Base-by-base conservation (phyloP, 2,888 invertebrate genomes). In the Volucella bombylans region DNA sequence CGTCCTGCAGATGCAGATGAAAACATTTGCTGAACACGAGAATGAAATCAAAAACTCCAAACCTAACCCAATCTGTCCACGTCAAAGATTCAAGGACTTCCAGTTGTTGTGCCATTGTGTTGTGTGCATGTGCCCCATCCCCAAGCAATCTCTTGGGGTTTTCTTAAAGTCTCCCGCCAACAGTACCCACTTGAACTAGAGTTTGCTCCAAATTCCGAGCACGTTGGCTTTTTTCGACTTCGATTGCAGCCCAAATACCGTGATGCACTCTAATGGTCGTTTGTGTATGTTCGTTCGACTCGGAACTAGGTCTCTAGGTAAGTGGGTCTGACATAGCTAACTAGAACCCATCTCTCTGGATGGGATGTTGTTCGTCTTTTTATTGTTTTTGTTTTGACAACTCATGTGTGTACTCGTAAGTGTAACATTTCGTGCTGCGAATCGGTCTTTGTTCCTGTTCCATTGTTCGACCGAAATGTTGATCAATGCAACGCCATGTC, bases 61-160 rank as follows among this genome's bases (percentile, higher is more conserved):
- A 78, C 78, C 67, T 78, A 78, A 78, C 80, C 74, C 81, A 85
- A 81, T 85, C 76, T 68, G 62, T 81, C 67, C 62, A 71, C 85
- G 76, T 85, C 80, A 77, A 72, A 62, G 64, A 85, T 81, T 81
- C 85, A 85, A 85, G 85, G 85, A 85, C 81, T 82, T 23, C 14
- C 11, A 15, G 73, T 45, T 67, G 54, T 55, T 76, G 68, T 62
- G 14, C 18, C 31, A 31, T 31, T 31, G 31, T 12, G 4, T 18
- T 10, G 14, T 18, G 45, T 43, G 14, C 41, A 11, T 23, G 9
- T 12, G 23, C 52, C 15, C 15, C 52, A 57, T 12, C 31, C 41
- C 23, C 41, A 18, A 50, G 39, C 18, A 49, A n/a, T 43, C 45
- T 67, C 47, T 77, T 76, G 52, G 14, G 61, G 64, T 43, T 79